Conservation (phyloP, 2,113 vertebrate genomes). For the Todiramphus chloris region DNA sequence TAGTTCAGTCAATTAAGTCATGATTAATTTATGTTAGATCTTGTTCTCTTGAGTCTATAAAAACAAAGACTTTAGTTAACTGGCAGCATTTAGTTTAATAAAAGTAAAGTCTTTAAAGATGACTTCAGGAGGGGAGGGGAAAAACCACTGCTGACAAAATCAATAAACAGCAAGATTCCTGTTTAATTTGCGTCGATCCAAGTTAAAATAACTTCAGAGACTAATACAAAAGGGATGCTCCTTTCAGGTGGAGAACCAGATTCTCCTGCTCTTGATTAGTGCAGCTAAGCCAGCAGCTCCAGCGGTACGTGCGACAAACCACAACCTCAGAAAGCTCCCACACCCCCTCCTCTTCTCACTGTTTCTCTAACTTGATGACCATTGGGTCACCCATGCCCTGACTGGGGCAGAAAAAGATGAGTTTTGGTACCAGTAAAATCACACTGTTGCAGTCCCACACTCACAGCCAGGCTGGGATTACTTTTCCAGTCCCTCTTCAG, state of each 20-base stretch:
- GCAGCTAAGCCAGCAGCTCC: not conserved
- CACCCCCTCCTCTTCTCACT: not conserved
- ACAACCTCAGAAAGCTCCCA: not conserved
- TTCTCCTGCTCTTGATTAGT: not conserved
- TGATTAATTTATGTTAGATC: slow-evolving; percentile 81
- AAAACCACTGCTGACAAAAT: slow-evolving; percentile 43
- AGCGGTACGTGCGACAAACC: not conserved
- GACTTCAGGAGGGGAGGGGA: slow-evolving; percentile 31
- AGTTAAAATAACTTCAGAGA: slow-evolving; percentile 36
- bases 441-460: not conserved
- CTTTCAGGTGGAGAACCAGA: not conserved
- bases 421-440: not conserved
- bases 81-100: slow-evolving; percentile 74
- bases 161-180: slow-evolving; percentile 58
- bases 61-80: slow-evolving; percentile 76
- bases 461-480: not conserved
- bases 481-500: not conserved
- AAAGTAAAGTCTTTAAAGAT: slow-evolving; percentile 74
- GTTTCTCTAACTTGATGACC: not conserved
- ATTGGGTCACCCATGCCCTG: rapidly evolving
- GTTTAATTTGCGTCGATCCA: slow-evolving; percentile 61
- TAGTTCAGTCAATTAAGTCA: slow-evolving; percentile 83
- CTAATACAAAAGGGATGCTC: not conserved
- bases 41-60: slow-evolving; percentile 70
- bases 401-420: not conserved